A percentile compares a stretch with the other conserved stretches of the same genome.
Conservation (phyloP, 2,888 invertebrate genomes). For the Drosophila gaucha region DNA sequence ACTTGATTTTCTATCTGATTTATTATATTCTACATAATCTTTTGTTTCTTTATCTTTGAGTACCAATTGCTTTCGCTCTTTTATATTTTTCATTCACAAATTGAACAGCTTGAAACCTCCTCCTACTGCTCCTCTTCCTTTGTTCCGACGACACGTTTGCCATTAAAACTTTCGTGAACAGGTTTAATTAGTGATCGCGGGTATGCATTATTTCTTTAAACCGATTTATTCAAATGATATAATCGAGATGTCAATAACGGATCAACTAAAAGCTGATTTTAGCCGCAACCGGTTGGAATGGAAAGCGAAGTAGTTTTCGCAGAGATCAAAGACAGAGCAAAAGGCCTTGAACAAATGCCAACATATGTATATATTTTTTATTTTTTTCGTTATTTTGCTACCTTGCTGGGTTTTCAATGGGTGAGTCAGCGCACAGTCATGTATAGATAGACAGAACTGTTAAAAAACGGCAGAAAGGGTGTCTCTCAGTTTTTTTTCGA, state of each 20-base stretch:
- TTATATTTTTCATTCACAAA: background rate
- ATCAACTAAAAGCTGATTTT: conserved; percentile 20
- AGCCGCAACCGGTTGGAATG: conserved; percentile 42
- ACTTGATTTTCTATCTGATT: background rate
- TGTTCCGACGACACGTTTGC: background rate
- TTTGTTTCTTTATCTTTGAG: conserved; percentile 7
- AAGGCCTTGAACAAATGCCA: conserved; percentile 60
- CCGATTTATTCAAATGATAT: conserved; percentile 12
- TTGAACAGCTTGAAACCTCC: background rate
- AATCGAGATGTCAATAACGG: conserved; percentile 23
- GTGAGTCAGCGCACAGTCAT: conserved; percentile 37
- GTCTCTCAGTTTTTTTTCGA: conserved; percentile 11
- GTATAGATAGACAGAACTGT: background rate
- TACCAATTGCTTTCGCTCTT: background rate
- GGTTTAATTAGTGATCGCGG: background rate
- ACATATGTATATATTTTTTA: conserved; percentile 18
- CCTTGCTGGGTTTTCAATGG: conserved; percentile 21
- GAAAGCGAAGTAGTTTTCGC: conserved; percentile 17
- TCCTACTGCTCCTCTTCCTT: background rate
- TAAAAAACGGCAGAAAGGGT: conserved; percentile 17
- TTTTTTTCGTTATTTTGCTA: background rate
- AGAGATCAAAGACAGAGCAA: conserved; percentile 37
- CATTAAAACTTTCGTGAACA: background rate
- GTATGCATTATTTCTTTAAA: background rate
- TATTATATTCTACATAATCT: background rate